Percentiles rank a stretch among this genome's conserved stretches.
Conservation (phyloP, 2,113 vertebrate genomes). For the Rhinolophus ferrumequinum region DNA sequence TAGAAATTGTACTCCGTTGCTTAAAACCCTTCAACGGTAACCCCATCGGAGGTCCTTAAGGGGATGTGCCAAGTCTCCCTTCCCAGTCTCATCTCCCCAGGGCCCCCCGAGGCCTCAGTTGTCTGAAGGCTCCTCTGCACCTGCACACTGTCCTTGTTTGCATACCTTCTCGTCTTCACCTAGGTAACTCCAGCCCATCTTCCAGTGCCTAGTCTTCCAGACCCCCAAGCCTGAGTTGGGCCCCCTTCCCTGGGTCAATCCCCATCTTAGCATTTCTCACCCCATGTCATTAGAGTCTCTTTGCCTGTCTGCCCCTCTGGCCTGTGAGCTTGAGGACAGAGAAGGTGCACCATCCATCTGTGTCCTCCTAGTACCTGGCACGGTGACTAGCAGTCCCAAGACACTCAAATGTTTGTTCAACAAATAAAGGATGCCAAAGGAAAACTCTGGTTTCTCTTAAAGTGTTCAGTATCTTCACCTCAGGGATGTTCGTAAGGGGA, state of each 20-base stretch:
- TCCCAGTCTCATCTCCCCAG: not conserved
- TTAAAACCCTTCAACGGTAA: not conserved
- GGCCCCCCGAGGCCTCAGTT: fast-evolving
- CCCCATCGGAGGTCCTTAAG: not conserved
- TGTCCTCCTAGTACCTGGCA: not conserved
- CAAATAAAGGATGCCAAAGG: not conserved
- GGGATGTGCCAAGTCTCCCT: not conserved
- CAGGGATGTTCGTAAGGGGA: not conserved
- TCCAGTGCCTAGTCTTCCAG: not conserved
- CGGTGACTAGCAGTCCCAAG: not conserved
- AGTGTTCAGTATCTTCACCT: not conserved
- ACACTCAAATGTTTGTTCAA: not conserved
- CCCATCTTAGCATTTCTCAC: not conserved
- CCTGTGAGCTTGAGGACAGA: not conserved
- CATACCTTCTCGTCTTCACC: not conserved
- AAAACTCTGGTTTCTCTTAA: not conserved
- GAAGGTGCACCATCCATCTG: not conserved
- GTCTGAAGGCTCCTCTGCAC: not conserved
- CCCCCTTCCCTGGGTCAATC: not conserved
- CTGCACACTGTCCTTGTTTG: not conserved
- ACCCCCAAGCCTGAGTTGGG: not conserved
- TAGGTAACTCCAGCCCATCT: not conserved
- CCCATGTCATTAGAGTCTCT: not conserved
- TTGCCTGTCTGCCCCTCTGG: too few relatives aligned
- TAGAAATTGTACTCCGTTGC: not conserved